Evolutionary conservation across 2,888 invertebrate species (phyloP).

Genomic region (Automeris io): DNA sequence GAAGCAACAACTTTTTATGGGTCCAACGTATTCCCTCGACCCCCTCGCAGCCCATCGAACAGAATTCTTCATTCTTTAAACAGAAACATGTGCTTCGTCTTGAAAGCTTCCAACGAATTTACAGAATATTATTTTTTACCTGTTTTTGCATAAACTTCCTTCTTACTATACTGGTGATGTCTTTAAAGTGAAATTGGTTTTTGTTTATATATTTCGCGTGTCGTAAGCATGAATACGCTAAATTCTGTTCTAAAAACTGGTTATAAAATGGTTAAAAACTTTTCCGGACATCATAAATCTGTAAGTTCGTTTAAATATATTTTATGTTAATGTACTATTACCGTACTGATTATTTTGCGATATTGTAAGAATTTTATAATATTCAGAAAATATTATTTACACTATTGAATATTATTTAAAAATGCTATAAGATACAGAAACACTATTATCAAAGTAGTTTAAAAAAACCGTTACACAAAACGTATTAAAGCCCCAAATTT

Average conservation of each 20-base stretch:
- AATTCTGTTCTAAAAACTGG: constrained; percentile 64
- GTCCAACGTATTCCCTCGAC: constrained; percentile 66
- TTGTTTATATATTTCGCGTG: constrained; percentile 8
- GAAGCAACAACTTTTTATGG: constrained; percentile 65
- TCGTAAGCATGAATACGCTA: constrained; percentile 52
- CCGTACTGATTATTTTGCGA: not conserved
- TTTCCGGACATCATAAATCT: constrained; percentile 55
- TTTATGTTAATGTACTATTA: not conserved
- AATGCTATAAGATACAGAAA: too few species aligned
- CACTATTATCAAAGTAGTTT: too few species aligned
- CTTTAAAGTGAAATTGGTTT: constrained; percentile 14
- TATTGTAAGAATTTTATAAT: not conserved
- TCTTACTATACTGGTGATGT: constrained; percentile 13
- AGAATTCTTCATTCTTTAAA: constrained; percentile 65
- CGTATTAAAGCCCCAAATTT: too few species aligned
- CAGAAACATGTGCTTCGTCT: constrained; percentile 49
- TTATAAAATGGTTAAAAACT: constrained; percentile 66
- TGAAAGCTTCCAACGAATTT: constrained; percentile 14
- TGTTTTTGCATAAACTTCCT: constrained; percentile 10
- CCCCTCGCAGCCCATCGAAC: constrained; percentile 47
- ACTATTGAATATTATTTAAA: too few species aligned
- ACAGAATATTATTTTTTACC: constrained; percentile 12
- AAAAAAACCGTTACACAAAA: too few species aligned
- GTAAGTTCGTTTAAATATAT: constrained; percentile 40
- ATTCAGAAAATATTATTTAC: too few species aligned